Conservation (phyloP, 2,113 vertebrate species). For the Muntiacus muntjak region DNA sequence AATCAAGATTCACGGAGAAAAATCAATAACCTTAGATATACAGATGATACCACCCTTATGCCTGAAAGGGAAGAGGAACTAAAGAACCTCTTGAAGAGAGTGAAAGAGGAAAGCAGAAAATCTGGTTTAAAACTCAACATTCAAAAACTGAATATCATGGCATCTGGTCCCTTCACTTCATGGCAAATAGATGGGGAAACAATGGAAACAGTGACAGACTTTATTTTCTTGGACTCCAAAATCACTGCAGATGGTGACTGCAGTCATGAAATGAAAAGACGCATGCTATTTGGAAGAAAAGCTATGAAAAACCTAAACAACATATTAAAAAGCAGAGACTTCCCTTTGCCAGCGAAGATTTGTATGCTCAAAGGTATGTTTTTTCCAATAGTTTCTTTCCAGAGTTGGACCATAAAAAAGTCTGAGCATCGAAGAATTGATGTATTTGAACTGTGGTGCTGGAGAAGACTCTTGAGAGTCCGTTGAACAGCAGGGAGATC, state of each 20-base stretch:
- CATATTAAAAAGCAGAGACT: neutral
- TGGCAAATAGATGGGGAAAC: neutral
- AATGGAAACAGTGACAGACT: neutral
- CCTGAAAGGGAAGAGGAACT: neutral
- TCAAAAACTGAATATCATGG: neutral
- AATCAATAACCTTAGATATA: neutral
- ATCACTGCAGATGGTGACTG: neutral
- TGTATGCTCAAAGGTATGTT: neutral
- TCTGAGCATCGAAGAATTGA: neutral
- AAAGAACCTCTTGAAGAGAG: neutral
- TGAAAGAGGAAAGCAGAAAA: neutral
- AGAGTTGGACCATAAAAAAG: neutral
- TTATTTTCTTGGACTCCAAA: neutral
- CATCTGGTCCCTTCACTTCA: neutral
- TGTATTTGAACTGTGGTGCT: neutral
- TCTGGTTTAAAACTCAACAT: neutral
- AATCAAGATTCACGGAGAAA: neutral
- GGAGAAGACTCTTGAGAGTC: neutral
- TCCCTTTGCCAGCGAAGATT: neutral
- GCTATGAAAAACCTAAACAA: neutral
- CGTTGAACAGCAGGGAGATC: neutral
- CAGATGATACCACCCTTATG: neutral
- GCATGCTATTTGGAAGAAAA: neutral
- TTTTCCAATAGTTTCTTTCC: neutral
- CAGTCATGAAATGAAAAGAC: neutral